phyloP scores from a whole-genome alignment of 1,140 invertebrate genomes.

The Drosophila littoralis region DNA sequence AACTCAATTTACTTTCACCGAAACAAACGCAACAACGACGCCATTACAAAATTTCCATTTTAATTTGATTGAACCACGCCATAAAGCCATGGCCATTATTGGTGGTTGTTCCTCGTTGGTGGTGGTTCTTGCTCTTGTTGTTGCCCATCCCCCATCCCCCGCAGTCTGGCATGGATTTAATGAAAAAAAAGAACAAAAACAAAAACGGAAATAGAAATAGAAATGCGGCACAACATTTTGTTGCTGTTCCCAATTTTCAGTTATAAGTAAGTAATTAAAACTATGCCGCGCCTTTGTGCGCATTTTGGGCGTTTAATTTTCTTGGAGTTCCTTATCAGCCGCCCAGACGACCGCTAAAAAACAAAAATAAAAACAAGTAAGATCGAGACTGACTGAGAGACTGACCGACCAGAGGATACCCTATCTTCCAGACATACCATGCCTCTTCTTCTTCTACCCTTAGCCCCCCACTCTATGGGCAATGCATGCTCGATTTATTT shows the following conservation, averaged over 20 bases:
- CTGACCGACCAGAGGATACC: too few species aligned
- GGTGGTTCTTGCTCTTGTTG: slow-evolving; percentile 7
- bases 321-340: slow-evolving; percentile 43
- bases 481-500: too few species aligned
- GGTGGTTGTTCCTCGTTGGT: slow-evolving; percentile 27
- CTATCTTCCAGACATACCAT: too few species aligned
- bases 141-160: background rate
- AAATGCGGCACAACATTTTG: slow-evolving; percentile 22
- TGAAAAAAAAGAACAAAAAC: slow-evolving; percentile 16
- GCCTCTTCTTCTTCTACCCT: too few species aligned
- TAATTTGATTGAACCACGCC: slow-evolving; percentile 78
- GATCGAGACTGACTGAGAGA: too few species aligned
- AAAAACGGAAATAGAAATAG: background rate
- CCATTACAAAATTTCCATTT: slow-evolving; percentile 56
- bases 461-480: too few species aligned
- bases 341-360: slow-evolving; percentile 51
- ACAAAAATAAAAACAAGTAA: slow-evolving; percentile 24
- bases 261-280: slow-evolving; percentile 71
- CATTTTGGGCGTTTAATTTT: slow-evolving; percentile 56
- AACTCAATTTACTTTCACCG: slow-evolving; percentile 69
- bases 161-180: slow-evolving; percentile 15
- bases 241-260: slow-evolving; percentile 29
- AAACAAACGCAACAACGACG: slow-evolving; percentile 38
- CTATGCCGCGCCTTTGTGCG: slow-evolving; percentile 72
- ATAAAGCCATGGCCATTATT: slow-evolving; percentile 41